phyloP scores from a whole-genome alignment of 1,140 invertebrate species.

The Heterodera schachtii region DNA sequence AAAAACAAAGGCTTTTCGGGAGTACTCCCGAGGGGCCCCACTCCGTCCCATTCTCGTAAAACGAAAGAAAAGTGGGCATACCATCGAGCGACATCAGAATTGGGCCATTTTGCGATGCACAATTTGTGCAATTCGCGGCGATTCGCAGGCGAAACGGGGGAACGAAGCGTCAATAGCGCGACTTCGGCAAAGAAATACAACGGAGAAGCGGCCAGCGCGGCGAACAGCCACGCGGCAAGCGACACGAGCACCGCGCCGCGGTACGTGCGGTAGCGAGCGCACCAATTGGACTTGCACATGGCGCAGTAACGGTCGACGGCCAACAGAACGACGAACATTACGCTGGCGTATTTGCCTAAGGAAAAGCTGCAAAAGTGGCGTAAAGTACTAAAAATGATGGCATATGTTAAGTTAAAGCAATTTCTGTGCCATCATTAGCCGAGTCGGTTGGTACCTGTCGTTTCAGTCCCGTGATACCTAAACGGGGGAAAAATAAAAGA shows the following conservation, averaged over 20 bases:
- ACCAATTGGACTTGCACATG: slow-evolving; percentile 60
- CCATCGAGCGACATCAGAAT: slow-evolving; percentile 54
- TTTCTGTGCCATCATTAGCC: neutral
- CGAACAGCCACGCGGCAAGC: slow-evolving; percentile 55
- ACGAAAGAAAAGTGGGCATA: too few species aligned
- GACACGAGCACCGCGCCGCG: slow-evolving; percentile 51
- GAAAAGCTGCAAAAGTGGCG: neutral
- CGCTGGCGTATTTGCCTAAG: slow-evolving; percentile 63
- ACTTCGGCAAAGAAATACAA: slow-evolving; percentile 57
- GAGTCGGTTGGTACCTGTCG: slow-evolving; percentile 31
- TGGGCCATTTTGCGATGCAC: slow-evolving; percentile 65
- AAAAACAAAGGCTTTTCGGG: neutral
- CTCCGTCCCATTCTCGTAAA: too few species aligned
- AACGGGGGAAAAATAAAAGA: neutral
- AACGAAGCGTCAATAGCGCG: slow-evolving; percentile 36
- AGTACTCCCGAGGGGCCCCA: too few species aligned
- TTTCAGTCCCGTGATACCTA: slow-evolving; percentile 42
- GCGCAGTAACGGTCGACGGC: slow-evolving; percentile 62
- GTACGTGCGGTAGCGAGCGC: slow-evolving; percentile 60
- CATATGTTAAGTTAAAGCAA: too few species aligned
- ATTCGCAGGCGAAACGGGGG: neutral
- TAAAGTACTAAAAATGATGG: too few species aligned
- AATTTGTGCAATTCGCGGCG: slow-evolving; percentile 43
- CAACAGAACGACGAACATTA: slow-evolving; percentile 65
- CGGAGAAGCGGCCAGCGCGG: slow-evolving; percentile 55